Evolutionary conservation across 23 tunicate species (phyloP), one percentile per base, ranked within the genome.

Genomic region (Pegea sp.): DNA sequence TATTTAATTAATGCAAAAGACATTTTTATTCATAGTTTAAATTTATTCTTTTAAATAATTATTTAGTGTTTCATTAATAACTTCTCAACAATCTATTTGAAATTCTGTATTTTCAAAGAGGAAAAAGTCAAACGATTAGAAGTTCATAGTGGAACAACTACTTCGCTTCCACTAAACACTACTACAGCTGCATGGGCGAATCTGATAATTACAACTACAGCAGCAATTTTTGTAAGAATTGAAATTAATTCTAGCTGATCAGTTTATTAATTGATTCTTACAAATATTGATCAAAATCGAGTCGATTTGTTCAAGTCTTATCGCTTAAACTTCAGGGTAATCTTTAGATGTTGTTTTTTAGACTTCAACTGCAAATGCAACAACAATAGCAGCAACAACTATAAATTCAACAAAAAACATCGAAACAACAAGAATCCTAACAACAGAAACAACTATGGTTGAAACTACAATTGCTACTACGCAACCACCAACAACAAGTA

Each of bases 351-450:
- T n/a, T n/a, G n/a, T n/a, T n/a, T n/a, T n/a, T n/a, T n/a, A n/a
- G n/a, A n/a, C n/a, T n/a, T n/a, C 65, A 49, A 60, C 69, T 7
- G 52, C 77, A 6, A 48, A 52, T 6, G 31, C 24, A 54, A 54
- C 33, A 23, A 58, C 71, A 33, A 38, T 33, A 1, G 56, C 71
- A 1, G 66, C 64, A 49, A 0, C 30, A 24, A 42, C 49, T n/a
- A 58, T 58, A 26, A 28, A 54, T 20, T 29, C 66, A 31, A 58
- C 65, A 6, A 28, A n/a, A n/a, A n/a, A 42, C 5, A 42, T 18
- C 6, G 26, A 8, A 5, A 58, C 69, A 18, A 18, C 63, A 7
- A 46, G 50, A 5, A 61, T 48, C 30, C 38, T 33, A 6, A 1
- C 16, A 16, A 38, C 27, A 28, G 31, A 44, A 29, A 54, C 60